Base-by-base conservation (phyloP, 2,888 invertebrate genomes). In the Trissolcus brochymenae region DNA sequence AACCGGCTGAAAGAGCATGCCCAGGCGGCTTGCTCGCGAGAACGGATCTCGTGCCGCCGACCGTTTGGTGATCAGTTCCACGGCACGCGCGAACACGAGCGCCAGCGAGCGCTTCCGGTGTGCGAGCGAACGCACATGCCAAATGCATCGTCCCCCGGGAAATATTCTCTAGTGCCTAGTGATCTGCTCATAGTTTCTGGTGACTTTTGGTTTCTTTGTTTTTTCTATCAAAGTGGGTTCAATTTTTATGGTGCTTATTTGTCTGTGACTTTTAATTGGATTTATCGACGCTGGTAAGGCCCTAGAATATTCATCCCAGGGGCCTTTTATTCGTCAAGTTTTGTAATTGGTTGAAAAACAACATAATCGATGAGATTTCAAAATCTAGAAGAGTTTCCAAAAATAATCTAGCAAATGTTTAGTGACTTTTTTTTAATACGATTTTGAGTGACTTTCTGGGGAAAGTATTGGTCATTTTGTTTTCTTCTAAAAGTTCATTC, bases 1-100 rank as follows among this genome's bases (percentile, higher is more conserved):
- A 35, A 19, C 67, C 67, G 67, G 67, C 67, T 51, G 67, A 67
- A 67, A 67, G 67, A 67, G 59, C 67, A 59, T 67, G 67, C 67
- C 59, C 66, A 57, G 66, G 59, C 53, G 53, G 59, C 43, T 41
- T 43, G 65, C 25, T 13, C 41, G 40, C 59, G 43, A 67, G 56
- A 55, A 41, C 51, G 54, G 50, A 25, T 57, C 57, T 57, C 65
- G 56, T 19, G 41, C 46, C 60, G 68, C 60, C 53, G 46, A 19
- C 29, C 43, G 16, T 16, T 46, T 14, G 46, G 9, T 46, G 43
- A 57, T 68, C 68, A 68, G 68, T 68, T 49, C 68, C 60, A 68
- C 68, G 54, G 60, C 68, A 68, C 68, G 68, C 68, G 68, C 68
- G 54, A 46, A 14, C 60, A 46, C 60, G 68, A 60, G 51, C 68